phyloP scores from a whole-genome alignment of 1,140 invertebrate species.

The Bombus breviceps region DNA sequence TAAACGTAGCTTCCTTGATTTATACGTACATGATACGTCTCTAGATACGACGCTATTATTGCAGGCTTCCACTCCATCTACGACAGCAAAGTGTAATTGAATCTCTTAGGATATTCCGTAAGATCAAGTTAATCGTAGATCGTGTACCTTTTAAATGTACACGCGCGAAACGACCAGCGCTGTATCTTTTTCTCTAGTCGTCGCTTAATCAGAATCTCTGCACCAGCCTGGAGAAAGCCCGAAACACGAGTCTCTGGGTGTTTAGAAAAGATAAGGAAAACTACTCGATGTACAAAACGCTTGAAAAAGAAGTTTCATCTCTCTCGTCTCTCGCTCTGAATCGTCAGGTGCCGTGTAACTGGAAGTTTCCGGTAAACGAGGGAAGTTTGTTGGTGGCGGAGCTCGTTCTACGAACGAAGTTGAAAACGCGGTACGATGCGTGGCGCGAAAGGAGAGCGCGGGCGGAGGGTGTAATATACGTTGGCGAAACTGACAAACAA shows the following conservation, averaged over 20 bases:
- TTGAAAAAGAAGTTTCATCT: neutral
- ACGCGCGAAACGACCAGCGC: neutral
- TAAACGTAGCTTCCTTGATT: too few relatives aligned
- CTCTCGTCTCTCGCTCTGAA: neutral
- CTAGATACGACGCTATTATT: too few relatives aligned
- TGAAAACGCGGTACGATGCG: constrained; percentile 1
- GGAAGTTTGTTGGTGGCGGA: constrained; percentile 15
- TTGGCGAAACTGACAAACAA: constrained; percentile 72
- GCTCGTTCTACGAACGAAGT: constrained; percentile 38
- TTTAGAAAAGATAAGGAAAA: too few relatives aligned
- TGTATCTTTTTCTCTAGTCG: neutral
- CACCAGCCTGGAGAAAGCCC: too few relatives aligned
- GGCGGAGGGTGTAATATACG: constrained; percentile 48
- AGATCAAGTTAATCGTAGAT: too few relatives aligned
- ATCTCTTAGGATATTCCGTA: too few relatives aligned
- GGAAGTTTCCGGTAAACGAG: neutral
- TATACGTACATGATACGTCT: too few relatives aligned
- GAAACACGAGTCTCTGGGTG: neutral
- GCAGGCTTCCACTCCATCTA: too few relatives aligned
- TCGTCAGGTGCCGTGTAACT: neutral
- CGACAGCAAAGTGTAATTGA: too few relatives aligned
- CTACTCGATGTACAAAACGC: too few relatives aligned
- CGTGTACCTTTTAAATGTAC: too few relatives aligned
- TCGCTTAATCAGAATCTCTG: neutral
- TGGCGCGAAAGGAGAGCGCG: constrained; percentile 1